phyloP scores from a whole-genome alignment of 2,113 vertebrate genomes.

The Esox niger region DNA sequence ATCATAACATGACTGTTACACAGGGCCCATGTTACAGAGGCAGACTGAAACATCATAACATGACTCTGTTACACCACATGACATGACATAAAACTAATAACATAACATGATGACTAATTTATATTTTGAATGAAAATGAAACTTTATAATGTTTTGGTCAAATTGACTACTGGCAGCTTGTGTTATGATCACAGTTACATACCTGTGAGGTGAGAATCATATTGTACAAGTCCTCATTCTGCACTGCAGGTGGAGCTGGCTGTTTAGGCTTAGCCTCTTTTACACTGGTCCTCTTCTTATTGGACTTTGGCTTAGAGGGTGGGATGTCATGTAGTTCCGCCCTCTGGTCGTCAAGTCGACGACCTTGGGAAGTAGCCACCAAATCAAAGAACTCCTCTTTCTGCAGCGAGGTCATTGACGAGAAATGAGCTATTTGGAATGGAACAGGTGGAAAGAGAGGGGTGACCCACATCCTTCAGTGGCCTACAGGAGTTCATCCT shows the following conservation, averaged over 20 bases:
- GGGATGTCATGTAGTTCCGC: constrained; percentile 63
- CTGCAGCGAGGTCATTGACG: constrained; percentile 85
- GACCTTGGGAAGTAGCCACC: constrained; percentile 78
- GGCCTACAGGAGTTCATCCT: too few species aligned
- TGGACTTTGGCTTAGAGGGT: constrained; percentile 39
- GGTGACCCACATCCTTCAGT: background rate
- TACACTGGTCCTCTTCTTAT: constrained; percentile 64
- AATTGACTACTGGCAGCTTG: too few species aligned
- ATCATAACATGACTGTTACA: too few species aligned
- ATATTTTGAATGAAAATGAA: too few species aligned
- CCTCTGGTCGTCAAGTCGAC: constrained; percentile 83
- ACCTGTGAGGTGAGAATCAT: constrained; percentile 86
- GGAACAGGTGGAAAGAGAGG: constrained; percentile 8
- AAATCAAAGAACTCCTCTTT: constrained; percentile 85
- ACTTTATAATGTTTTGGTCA: too few species aligned
- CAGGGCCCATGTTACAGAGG: too few species aligned
- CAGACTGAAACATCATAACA: too few species aligned
- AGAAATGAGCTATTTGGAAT: constrained; percentile 71
- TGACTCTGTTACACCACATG: too few species aligned
- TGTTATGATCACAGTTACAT: constrained; percentile 17
- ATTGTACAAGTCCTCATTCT: constrained; percentile 82
- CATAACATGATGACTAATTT: too few species aligned
- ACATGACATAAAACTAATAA: too few species aligned
- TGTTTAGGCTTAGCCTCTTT: constrained; percentile 58
- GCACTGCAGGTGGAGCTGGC: constrained; percentile 35